Evolutionary conservation across 2,797 vertebrate species (phyloP), one percentile per base, ranked within the genome.

Genomic region (Malacoraja senta): DNA sequence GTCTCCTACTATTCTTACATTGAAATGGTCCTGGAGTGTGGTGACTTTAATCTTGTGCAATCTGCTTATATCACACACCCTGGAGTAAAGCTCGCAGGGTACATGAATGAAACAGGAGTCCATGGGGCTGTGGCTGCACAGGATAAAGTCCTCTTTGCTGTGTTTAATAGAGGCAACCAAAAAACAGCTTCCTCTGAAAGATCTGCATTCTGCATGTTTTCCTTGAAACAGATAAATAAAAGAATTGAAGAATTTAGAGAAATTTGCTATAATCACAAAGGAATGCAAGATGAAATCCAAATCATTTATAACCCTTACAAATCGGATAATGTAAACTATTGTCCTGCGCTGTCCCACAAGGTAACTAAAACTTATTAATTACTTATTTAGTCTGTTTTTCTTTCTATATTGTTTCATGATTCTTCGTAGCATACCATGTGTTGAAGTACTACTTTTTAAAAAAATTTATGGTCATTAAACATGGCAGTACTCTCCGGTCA

Each of bases 181-280:
- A 83, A 35, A 93, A 94, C 95, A 6, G 93, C 94, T 0, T 94
- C 95, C 0, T 93, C 93, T 80, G 94, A 96, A 0, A 95, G 94
- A 2, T 97, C 98, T 0, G 98, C 98, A 90, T 97, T 99, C 95
- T 99, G 99, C 96, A 96, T 98, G 94, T 99, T 98, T 95, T 97
- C 98, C 0, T 96, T 99, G 94, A 96, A 95, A 1, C 77, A 95
- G 53, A 97, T 99, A 95, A 98, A 98, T 7, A 94, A 96, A 94
- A 96, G 95, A 93, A 96, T 99, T 95, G 95, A 97, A 94, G 95
- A 96, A 58, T 98, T 97, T 94, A 96, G 98, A 91, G 96, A 96
- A 0, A 96, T 97, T 93, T 99, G 99, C 95, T 99, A 99, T 95
- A 97, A 94, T 0, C 94, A 97, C 94, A 32, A 63, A 0, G 95